Base-by-base conservation (phyloP, 2,113 vertebrate species). In the Octodon degus region DNA sequence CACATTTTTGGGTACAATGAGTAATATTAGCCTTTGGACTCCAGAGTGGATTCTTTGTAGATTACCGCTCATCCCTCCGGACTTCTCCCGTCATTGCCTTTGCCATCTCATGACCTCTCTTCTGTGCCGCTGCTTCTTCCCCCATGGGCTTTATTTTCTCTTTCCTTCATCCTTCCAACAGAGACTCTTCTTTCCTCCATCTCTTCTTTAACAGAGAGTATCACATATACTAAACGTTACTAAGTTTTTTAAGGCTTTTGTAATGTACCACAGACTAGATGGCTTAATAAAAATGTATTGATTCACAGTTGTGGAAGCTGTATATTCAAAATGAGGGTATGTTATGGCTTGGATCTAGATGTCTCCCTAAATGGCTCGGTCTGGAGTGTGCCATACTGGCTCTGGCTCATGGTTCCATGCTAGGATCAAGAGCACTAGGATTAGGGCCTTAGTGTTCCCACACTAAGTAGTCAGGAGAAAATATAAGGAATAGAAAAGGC, bases 301-400 rank as follows among this genome's bases (percentile, higher is more conserved):
- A 58, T 40, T 95, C 65, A 72, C 30, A 58, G 53, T 89, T 93
- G 24, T 93, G 47, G n/a, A 94, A 67, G 12, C n/a, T 91, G 47
- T 22, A 94, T 77, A 24, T 95, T 47, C 16, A 19, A 93, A 95
- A 67, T 63, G 62, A 53, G 95, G 58, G 13, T 70, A 67, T 32
- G 30, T 30, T 67, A 67, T 67, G 65, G 14, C 30, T 34, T 67
- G 13, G 34, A 34, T 67, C 65, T 32, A 34, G 63, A 67, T 32
- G 27, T 14, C 12, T 34, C 32, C 67, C 16, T n/a, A 34, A n/a
- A n/a, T n/a, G 32, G 16, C 13, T 70, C 3, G 14, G 30, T 12
- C 67, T n/a, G 13, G 14, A n/a, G 8, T 70, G 34, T 70, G 34
- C 8, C 7, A 70, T 70, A 13, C 34, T 70, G 67, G 34, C 16